These are phyloP conservation scores for Ichneumoninae sp. DNA, from an alignment of 2,888 invertebrate species.

Conservation along the genomic window DNA sequence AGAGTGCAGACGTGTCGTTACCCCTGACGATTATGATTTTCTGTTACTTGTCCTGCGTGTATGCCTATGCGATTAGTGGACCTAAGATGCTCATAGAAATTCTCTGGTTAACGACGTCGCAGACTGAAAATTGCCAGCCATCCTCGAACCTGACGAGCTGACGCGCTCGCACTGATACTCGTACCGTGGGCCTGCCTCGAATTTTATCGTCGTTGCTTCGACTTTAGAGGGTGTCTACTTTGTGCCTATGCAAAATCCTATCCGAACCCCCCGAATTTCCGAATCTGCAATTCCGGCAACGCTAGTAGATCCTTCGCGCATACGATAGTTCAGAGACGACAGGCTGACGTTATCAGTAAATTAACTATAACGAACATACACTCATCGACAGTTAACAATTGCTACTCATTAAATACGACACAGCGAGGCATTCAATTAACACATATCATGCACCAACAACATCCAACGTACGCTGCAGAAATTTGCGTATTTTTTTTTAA, in stretches of 20 bases:
- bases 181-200: background rate
- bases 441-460: conserved; percentile 33
- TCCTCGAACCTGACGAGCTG: background rate
- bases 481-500: conserved; percentile 15
- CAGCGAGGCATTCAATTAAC: conserved; percentile 54
- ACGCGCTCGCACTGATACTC: background rate
- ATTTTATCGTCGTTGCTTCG: conserved; percentile 20
- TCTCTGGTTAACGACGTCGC: conserved; percentile 9
- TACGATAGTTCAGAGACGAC: background rate
- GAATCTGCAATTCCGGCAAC: conserved; percentile 26
- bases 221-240: conserved; percentile 68
- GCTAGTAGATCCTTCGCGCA: conserved; percentile 26
- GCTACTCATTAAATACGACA: conserved; percentile 41
- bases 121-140: background rate
- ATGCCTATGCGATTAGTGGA: conserved; percentile 42
- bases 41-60: conserved; percentile 2
- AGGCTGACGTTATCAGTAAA: conserved; percentile 15
- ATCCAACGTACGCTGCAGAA: conserved; percentile 35
- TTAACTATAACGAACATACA: conserved; percentile 35
- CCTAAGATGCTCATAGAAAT: conserved; percentile 81
- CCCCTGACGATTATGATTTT: conserved; percentile 24
- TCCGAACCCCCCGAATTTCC: background rate
- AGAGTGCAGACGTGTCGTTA: conserved; percentile 67
- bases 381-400: conserved; percentile 37
- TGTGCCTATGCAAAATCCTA: conserved; percentile 20